These are phyloP conservation scores for Ophraella communa DNA, from an alignment of 2,888 invertebrate species.

Conservation along the genomic window DNA sequence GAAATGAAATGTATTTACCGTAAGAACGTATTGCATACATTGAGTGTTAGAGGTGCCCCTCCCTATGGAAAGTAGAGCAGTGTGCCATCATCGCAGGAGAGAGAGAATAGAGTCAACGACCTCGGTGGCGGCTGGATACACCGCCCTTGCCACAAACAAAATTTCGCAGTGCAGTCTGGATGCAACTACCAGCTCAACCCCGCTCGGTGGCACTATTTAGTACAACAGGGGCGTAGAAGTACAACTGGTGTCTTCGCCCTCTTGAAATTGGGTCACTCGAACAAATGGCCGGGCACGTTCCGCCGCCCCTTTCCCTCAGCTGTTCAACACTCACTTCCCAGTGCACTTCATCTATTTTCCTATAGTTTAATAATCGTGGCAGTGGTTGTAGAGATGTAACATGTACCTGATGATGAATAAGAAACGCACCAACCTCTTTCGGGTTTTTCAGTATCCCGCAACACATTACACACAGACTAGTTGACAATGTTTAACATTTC, in stretches of 20 bases:
- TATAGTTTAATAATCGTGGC: slow-evolving; percentile 50
- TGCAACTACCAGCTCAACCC: slow-evolving; percentile 20
- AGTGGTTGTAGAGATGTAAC: slow-evolving; percentile 55
- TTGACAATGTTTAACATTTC: too few species aligned
- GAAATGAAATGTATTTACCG: slow-evolving; percentile 5
- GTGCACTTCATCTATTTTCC: slow-evolving; percentile 43
- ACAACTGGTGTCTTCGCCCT: slow-evolving; percentile 50
- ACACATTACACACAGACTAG: slow-evolving; percentile 21
- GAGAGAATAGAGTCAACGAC: slow-evolving; percentile 35
- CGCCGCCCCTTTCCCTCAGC: slow-evolving; percentile 42
- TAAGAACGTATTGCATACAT: slow-evolving; percentile 38
- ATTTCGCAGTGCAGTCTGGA: slow-evolving; percentile 42
- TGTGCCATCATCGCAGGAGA: slow-evolving; percentile 51
- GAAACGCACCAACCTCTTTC: not conserved
- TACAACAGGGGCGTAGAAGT: slow-evolving; percentile 35
- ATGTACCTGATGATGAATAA: slow-evolving; percentile 30
- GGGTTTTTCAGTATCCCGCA: not conserved
- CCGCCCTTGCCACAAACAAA: slow-evolving; percentile 41
- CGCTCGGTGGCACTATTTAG: slow-evolving; percentile 26
- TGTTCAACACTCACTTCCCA: slow-evolving; percentile 41
- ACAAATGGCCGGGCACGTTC: slow-evolving; percentile 39
- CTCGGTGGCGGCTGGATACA: slow-evolving; percentile 33
- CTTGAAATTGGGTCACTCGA: slow-evolving; percentile 51
- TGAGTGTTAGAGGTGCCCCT: slow-evolving; percentile 44
- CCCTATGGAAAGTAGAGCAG: slow-evolving; percentile 54